Base-by-base conservation (phyloP, 2,888 invertebrate genomes). In the Phasia obesa region DNA sequence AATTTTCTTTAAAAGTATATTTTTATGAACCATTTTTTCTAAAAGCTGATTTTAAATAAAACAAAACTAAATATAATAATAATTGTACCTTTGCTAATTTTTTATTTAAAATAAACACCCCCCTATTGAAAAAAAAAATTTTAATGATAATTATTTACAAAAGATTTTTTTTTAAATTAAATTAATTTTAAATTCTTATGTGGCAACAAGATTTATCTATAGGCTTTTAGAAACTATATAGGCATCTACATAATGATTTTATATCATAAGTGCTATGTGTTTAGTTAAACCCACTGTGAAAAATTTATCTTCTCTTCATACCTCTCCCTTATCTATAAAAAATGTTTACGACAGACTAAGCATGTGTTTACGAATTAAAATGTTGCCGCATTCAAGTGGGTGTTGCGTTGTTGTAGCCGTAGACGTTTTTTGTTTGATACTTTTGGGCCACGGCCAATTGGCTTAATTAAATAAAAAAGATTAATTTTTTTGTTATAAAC, bases 401-500 rank as follows among this genome's bases (percentile, higher is more conserved):
- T 67, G 73, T 67, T 60, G 65, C 44, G 31, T 64, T 60, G 38
- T n/a, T 59, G 19, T 49, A 60, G 49, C 23, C 51, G 11, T 69
- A 44, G 23, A 49, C 35, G 5, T 44, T n/a, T 44, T n/a, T 38
- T 59, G 21, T 42, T 47, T 47, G 13, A n/a, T 44, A 13, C n/a
- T 57, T 44, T 57, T 83, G 83, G 83, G 65, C 55, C 42, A 65
- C 44, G 17, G 83, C 83, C 83, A 83, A 83, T 83, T 83, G 79
- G 75, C 83, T 83, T 83, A 79, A 83, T 83, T 83, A 79, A 83
- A 79, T 83, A 55, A 75, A 79, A 79, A 55, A 79, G 64, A 82
- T 78, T 82, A 62, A n/a, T 62, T 60, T 27, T 35, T 47, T 27
- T 38, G 44, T 55, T 47, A 62, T 27, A 74, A 64, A 31, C 31